phyloP scores from a whole-genome alignment of 2,797 vertebrate genomes.

The Microctenopoma steveboyesi region DNA sequence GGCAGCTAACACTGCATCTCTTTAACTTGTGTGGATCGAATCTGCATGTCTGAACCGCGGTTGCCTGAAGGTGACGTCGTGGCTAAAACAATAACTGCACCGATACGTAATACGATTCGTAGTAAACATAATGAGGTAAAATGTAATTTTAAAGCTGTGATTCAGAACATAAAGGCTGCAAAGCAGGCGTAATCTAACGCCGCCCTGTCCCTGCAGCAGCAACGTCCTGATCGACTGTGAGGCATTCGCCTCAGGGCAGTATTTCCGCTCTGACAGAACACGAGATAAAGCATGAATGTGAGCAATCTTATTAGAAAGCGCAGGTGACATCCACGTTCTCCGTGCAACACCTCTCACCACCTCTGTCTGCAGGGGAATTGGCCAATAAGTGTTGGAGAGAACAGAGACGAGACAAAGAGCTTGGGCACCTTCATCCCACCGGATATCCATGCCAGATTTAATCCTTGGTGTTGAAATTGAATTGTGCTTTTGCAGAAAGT shows the following conservation, averaged over 20 bases:
- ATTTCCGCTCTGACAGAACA: constrained; percentile 35
- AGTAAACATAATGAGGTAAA: too few relatives aligned
- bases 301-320: constrained; percentile 44
- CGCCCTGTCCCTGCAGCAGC: constrained; percentile 3
- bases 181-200: constrained; percentile 4
- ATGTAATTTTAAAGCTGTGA: not conserved
- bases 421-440: constrained; percentile 39
- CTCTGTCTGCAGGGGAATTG: constrained; percentile 28
- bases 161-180: not conserved
- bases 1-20: not conserved
- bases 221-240: constrained; percentile 25
- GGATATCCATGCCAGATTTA: constrained; percentile 62
- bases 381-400: constrained; percentile 39
- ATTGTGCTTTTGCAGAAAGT: constrained; percentile 77
- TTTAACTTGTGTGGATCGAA: not conserved
- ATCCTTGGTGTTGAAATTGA: constrained; percentile 74
- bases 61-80: not conserved
- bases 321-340: constrained; percentile 40
- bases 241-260: constrained; percentile 10
- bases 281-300: constrained; percentile 28
- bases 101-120: not conserved
- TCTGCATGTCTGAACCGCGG: not conserved
- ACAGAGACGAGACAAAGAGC: constrained; percentile 42
- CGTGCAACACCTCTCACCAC: constrained; percentile 25
- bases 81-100: not conserved